Base-by-base conservation (phyloP, 2,888 invertebrate species). In the Microctonus aethiopoides region DNA sequence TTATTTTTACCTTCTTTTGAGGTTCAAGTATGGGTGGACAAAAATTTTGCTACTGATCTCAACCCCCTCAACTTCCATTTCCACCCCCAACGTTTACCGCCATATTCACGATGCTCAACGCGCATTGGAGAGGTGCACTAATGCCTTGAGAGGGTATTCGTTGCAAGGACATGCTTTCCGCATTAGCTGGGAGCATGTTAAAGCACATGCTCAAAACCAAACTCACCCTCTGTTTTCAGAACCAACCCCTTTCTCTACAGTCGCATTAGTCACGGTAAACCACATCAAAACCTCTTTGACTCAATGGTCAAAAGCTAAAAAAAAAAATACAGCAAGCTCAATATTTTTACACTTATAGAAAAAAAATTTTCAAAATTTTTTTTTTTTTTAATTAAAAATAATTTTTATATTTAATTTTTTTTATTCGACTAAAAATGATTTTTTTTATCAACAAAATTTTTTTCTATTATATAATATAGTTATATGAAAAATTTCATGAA, bases 111-210 rank as follows among this genome's bases (percentile, higher is more conserved):
- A 52, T 65, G 24, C 52, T 52, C 36, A 54, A 41, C 39, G 66
- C 41, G 20, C 29, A 34, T 13, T 63, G 60, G 54, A 65, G 68
- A 64, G 68, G 32, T n/a, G 3, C 24, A 54, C 59, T 75, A 76
- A 79, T 76, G 68, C 72, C 71, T 72, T 60, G 72, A 73, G 74
- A 73, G 73, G 74, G 75, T 77, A 78, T 78, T 78, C 74, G 78
- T 75, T 74, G 75, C 74, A 76, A 75, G 70, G 77, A 80, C 81
- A 81, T 75, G 80, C 76, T 79, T 81, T 77, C 74, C 73, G 77
- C 81, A 81, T 81, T 81, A 81, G 73, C 73, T 72, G 66, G 73
- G 74, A 26, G 56, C 71, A 72, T 72, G 71, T 72, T 64, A 67
- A 68, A 32, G 39, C 22, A 36, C 34, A 34, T 54, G 52, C 34